Evolutionary conservation across 2,113 vertebrate species (phyloP).

Genomic region (Amphiprion percula): DNA sequence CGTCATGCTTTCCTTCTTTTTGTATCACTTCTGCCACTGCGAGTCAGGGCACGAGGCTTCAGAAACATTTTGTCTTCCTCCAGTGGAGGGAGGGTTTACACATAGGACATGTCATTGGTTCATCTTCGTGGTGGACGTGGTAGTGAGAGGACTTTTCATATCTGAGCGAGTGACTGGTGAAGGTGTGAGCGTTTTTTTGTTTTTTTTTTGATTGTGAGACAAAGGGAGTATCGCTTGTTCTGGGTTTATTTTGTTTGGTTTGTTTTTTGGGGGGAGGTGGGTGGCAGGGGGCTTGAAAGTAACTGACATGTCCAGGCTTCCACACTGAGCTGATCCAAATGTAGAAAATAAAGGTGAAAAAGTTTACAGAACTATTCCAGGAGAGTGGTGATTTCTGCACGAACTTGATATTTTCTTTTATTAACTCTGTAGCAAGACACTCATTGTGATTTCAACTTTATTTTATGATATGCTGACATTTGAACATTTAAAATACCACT

Average conservation of each 20-base stretch:
- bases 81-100: slow-evolving; percentile 78
- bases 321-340: slow-evolving; percentile 83
- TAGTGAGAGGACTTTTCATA: slow-evolving; percentile 15
- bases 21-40: slow-evolving; percentile 50
- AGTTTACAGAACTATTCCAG: slow-evolving; percentile 74
- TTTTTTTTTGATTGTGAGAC: slow-evolving; percentile 33
- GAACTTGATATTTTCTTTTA: no score
- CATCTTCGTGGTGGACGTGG: slow-evolving; percentile 57
- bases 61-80: slow-evolving; percentile 73
- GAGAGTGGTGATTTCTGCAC: slow-evolving; percentile 38
- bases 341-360: slow-evolving; percentile 81
- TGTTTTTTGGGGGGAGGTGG: slow-evolving; percentile 28
- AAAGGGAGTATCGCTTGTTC: slow-evolving; percentile 50
- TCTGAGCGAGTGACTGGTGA: slow-evolving; percentile 61
- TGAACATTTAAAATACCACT: no score
- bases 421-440: no score
- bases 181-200: slow-evolving; percentile 38
- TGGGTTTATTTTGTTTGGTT: slow-evolving; percentile 14
- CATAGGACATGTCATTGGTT: slow-evolving; percentile 45
- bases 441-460: no score
- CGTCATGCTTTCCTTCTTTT: slow-evolving; percentile 35
- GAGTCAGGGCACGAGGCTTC: slow-evolving; percentile 50
- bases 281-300: slow-evolving; percentile 29
- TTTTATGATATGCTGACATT: no score
- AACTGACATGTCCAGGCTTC: slow-evolving; percentile 78